These are phyloP conservation scores for Actinernus sp. DNA, from an alignment of 92 coral and sea anemone species.

Conservation along the genomic window DNA sequence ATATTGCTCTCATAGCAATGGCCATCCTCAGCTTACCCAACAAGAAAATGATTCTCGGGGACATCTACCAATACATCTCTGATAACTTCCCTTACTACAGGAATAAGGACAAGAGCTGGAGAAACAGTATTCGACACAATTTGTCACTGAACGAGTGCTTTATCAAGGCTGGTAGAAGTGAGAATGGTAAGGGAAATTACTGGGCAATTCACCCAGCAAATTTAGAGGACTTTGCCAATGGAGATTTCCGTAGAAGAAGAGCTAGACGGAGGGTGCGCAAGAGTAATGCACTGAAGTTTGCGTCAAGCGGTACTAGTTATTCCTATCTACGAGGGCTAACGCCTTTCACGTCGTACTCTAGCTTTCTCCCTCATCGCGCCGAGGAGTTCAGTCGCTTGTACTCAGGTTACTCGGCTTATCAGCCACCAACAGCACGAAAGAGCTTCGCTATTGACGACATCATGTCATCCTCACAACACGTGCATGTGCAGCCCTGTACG, in stretches of 20 bases:
- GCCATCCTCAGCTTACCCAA: constrained; percentile 90
- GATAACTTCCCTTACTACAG: constrained; percentile 96
- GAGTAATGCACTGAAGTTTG: constrained; percentile 75
- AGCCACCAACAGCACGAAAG: constrained; percentile 61
- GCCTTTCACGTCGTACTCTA: constrained; percentile 50
- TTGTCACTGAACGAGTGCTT: constrained; percentile 97
- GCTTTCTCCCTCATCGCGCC: constrained; percentile 46
- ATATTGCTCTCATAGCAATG: constrained; percentile 98
- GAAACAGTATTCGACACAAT: constrained; percentile 98
- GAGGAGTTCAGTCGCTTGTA: constrained; percentile 65
- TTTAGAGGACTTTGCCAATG: constrained; percentile 97
- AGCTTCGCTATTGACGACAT: constrained; percentile 80
- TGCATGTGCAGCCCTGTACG: not conserved
- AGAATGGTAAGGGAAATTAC: constrained; percentile 98
- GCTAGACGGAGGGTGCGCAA: constrained; percentile 93
- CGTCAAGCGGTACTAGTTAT: constrained; percentile 40
- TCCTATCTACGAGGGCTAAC: constrained; percentile 61
- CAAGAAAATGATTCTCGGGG: constrained; percentile 96
- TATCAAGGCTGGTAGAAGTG: constrained; percentile 98
- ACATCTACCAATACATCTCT: constrained; percentile 95
- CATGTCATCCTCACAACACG: constrained; percentile 43
- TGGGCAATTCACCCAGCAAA: constrained; percentile 99
- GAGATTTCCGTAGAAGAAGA: constrained; percentile 94
- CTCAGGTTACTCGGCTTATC: constrained; percentile 49
- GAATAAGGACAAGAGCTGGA: constrained; percentile 98